Evolutionary conservation across 2,113 vertebrate genomes (phyloP).

Genomic region (Trichechus manatus): DNA sequence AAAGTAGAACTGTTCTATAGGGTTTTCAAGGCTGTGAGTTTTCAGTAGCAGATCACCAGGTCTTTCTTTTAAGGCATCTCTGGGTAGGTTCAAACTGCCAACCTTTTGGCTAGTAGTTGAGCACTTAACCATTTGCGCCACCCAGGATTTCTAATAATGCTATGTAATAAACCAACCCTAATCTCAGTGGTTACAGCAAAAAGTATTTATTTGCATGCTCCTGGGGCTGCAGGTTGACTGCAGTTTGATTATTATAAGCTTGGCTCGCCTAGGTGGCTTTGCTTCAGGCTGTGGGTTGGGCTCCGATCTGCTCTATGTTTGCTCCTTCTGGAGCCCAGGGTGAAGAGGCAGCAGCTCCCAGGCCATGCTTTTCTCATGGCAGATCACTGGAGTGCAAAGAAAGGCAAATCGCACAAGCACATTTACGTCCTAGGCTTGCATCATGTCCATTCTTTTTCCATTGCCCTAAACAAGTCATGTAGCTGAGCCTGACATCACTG

Average conservation of each 20-base stretch:
- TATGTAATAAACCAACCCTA: not conserved
- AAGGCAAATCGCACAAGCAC: not conserved
- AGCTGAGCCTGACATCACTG: not conserved
- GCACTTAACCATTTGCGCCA: too few species aligned
- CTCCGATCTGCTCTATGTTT: not conserved
- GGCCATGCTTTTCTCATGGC: not conserved
- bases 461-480: not conserved
- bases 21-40: too few species aligned
- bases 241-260: slow-evolving; percentile 9
- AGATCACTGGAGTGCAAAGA: slow-evolving; percentile 27
- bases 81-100: too few species aligned
- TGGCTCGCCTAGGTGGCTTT: not conserved
- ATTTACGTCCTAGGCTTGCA: not conserved
- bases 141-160: not conserved
- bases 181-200: not conserved
- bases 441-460: not conserved
- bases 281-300: not conserved
- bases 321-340: not conserved
- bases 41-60: too few species aligned
- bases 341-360: not conserved
- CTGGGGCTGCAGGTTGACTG: not conserved
- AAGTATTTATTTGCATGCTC: not conserved
- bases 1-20: too few species aligned
- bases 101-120: too few species aligned
- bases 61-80: too few species aligned